Conservation (phyloP, 2,888 invertebrate genomes). For the Patella ulyssiponensis region DNA sequence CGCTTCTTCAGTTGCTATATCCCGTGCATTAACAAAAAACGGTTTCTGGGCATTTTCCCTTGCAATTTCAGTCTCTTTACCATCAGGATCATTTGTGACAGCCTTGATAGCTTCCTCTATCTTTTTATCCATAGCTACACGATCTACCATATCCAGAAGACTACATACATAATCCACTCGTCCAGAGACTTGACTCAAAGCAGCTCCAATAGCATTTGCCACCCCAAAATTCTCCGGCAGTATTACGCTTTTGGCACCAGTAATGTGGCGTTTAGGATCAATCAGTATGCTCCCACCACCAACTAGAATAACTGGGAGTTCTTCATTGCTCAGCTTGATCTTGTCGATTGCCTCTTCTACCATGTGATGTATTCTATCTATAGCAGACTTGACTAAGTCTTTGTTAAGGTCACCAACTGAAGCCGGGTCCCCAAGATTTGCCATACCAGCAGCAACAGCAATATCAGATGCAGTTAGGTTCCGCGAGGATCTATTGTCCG, state of each 20-base stretch:
- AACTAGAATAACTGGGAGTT: slow-evolving; percentile 61
- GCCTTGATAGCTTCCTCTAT: slow-evolving; percentile 16
- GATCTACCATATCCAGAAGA: slow-evolving; percentile 43
- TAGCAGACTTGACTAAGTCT: slow-evolving; percentile 40
- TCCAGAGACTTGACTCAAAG: slow-evolving; percentile 63
- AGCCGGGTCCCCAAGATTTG: slow-evolving; percentile 43
- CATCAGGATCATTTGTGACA: slow-evolving; percentile 28
- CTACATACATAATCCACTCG: slow-evolving; percentile 53
- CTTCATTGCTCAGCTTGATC: slow-evolving; percentile 52
- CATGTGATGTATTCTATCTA: slow-evolving; percentile 50
- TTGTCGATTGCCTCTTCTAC: slow-evolving; percentile 58
- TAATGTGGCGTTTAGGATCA: slow-evolving; percentile 39
- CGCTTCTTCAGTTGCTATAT: slow-evolving; percentile 35
- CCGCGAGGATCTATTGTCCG: slow-evolving; percentile 19
- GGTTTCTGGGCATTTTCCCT: slow-evolving; percentile 40
- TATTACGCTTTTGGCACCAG: slow-evolving; percentile 46
- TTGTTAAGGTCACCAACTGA: slow-evolving; percentile 42
- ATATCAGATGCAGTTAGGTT: slow-evolving; percentile 65
- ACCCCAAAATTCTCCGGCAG: slow-evolving; percentile 56
- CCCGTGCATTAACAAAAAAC: slow-evolving; percentile 44
- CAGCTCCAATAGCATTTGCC: slow-evolving; percentile 70
- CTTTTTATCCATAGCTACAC: slow-evolving; percentile 31
- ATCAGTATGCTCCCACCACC: slow-evolving; percentile 66
- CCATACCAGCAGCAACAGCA: slow-evolving; percentile 61
- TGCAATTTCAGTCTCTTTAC: slow-evolving; percentile 25